phyloP scores from a whole-genome alignment of 2,113 vertebrate species.

The Dicaeum eximium region DNA sequence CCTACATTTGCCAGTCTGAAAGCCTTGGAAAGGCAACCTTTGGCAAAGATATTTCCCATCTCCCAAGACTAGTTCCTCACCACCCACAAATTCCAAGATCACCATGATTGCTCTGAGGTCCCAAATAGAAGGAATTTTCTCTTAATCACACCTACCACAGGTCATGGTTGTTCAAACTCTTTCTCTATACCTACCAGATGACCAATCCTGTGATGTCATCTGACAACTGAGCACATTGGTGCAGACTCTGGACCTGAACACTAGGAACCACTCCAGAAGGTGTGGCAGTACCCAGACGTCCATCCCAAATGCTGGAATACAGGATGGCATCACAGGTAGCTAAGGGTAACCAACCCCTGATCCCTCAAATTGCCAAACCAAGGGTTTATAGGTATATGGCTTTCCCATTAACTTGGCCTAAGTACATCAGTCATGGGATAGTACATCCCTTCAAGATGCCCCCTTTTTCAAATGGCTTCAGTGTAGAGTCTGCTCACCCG shows the following conservation, averaged over 20 bases:
- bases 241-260: neutral
- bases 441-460: neutral
- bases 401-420: neutral
- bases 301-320: neutral
- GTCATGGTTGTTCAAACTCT: neutral
- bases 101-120: neutral
- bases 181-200: neutral
- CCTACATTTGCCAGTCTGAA: neutral
- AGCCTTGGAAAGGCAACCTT: neutral
- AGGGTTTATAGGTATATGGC: neutral
- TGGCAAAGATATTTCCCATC: neutral
- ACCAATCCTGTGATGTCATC: neutral
- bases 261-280: neutral
- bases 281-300: fast-evolving
- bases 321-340: neutral
- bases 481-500: neutral
- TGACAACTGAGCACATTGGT: neutral
- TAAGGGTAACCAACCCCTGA: neutral
- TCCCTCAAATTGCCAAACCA: neutral
- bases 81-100: neutral
- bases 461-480: neutral
- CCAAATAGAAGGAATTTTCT: neutral
- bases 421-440: neutral
- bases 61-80: neutral
- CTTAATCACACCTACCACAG: neutral